Evolutionary conservation across 1,140 invertebrate species (phyloP), one percentile per base, ranked within the genome.

Genomic region (Euborellia annulipes): DNA sequence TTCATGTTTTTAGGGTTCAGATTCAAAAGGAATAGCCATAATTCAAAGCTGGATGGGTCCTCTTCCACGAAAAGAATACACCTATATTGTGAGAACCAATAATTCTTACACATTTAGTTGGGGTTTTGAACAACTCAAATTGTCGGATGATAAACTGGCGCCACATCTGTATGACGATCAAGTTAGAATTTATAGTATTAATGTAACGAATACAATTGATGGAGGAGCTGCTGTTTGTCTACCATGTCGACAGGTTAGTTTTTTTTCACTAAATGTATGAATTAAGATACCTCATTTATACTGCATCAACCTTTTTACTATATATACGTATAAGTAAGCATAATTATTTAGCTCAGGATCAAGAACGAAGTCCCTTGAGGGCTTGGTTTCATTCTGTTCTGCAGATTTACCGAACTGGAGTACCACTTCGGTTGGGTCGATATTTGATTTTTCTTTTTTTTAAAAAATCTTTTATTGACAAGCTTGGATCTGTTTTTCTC

Each of bases 121-220:
- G 67, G 68, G 42, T 16, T 51, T 51, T 22, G 36, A 51, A 36
- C 41, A 49, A 23, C 7, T 30, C 20, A 21, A 30, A 14, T 32
- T 46, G 3, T 14, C 44, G n/a, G 40, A 39, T 37, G 23, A 18
- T 11, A 49, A 50, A 11, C n/a, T 23, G 16, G 21, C 8, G 16
- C 2, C 18, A n/a, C 38, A 46, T 2, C 11, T 17, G 11, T 11
- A 36, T 11, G 54, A 54, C 32, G 56, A 59, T 36, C 47, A 55
- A 16, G 63, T 69, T 16, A 67, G 64, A 52, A 72, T 79, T 30
- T 75, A 65, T 54, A 58, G 62, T 21, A 63, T 79, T 14, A 66
- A 70, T 47, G 62, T 79, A 3, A 72, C 72, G n/a, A 76, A 79
- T 56, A 73, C 27, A 58, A 45, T 49, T 38, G 60, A 65, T 43